Conservation (phyloP, 2,888 invertebrate genomes). For the Plebejus melissa region DNA sequence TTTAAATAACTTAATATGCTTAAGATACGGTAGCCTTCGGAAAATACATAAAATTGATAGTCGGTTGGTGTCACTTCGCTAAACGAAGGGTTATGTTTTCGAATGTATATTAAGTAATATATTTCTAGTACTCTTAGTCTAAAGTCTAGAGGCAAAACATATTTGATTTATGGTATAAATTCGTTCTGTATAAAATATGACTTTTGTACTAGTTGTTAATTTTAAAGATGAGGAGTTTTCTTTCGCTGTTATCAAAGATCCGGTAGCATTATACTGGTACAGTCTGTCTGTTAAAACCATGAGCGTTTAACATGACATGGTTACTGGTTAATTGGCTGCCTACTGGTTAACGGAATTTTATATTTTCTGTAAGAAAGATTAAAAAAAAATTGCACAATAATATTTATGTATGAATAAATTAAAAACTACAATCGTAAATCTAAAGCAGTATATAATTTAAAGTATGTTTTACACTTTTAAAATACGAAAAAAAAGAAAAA, state of each 20-base stretch:
- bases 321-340: neutral
- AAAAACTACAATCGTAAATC: neutral
- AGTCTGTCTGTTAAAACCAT: neutral
- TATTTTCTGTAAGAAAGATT: neutral
- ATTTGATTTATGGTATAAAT: no score
- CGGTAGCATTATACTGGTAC: no score
- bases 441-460: neutral
- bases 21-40: neutral
- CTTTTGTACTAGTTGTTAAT: no score
- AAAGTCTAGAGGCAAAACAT: no score
- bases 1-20: neutral
- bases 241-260: no score
- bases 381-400: neutral
- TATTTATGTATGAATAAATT: neutral
- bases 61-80: neutral
- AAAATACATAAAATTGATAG: neutral
- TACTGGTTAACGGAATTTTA: neutral
- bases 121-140: neutral
- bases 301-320: neutral
- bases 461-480: neutral
- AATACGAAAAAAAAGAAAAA: neutral
- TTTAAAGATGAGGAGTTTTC: no score
- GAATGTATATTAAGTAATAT: neutral
- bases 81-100: neutral
- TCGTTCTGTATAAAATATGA: no score